Evolutionary conservation across 2,113 vertebrate genomes (phyloP).

Genomic region (human (Homo sapiens)): DNA sequence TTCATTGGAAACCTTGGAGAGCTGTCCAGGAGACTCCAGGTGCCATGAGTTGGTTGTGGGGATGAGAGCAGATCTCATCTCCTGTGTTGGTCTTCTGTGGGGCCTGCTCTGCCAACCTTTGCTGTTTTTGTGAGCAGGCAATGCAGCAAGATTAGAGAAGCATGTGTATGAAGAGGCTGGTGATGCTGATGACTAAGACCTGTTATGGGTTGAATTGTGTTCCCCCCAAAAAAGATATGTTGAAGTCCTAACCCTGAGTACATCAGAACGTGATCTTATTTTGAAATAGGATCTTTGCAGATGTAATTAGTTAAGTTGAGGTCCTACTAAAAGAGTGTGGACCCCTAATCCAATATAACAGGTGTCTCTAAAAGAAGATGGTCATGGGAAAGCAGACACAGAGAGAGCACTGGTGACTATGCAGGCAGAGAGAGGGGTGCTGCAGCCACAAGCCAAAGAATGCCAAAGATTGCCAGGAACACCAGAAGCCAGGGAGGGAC

Average conservation of each 20-base stretch:
- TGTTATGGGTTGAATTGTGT: not conserved
- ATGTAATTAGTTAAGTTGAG: not conserved
- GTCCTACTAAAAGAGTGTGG: not conserved
- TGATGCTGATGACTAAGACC: not conserved
- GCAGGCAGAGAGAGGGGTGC: fast-evolving
- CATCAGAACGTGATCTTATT: not conserved
- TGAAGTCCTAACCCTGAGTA: not conserved
- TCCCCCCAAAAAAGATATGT: not conserved
- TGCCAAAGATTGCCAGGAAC: not conserved
- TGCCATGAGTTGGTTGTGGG: not conserved
- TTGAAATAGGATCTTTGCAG: not conserved
- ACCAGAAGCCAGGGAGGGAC: not conserved
- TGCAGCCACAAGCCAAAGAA: not conserved
- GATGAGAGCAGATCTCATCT: not conserved
- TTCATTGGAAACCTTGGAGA: not conserved
- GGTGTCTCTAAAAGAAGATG: not conserved
- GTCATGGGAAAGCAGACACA: not conserved
- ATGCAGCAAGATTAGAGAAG: not conserved
- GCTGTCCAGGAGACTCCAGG: not conserved
- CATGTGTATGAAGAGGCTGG: too few relatives aligned
- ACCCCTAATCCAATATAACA: not conserved
- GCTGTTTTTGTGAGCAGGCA: not conserved
- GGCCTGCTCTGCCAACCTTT: not conserved
- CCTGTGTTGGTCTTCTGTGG: not conserved
- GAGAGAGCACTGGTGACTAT: too few relatives aligned